A percentile compares a stretch with the other conserved stretches of the same genome.
phyloP scores from a whole-genome alignment of 2,113 vertebrate species.

The Lepus timidus region DNA sequence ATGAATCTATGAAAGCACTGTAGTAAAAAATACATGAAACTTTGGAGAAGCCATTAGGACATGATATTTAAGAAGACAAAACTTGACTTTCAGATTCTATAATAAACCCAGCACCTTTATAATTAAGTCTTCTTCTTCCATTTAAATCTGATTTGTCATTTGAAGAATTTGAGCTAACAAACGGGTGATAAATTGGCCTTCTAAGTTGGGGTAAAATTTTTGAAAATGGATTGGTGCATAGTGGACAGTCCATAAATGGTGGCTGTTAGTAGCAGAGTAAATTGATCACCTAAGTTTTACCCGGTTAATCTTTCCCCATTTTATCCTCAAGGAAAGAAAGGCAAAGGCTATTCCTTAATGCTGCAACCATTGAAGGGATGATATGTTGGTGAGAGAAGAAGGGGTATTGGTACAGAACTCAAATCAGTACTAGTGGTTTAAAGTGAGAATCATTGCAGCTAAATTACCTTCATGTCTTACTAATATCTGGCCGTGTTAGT shows the following conservation, averaged over 20 bases:
- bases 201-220: neutral
- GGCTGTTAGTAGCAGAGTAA: neutral
- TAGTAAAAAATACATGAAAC: neutral
- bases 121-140: neutral
- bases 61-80: neutral
- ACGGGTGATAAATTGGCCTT: neutral
- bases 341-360: neutral
- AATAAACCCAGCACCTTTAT: neutral
- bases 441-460: neutral
- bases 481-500: neutral
- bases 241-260: neutral
- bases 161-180: neutral
- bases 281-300: neutral
- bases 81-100: neutral
- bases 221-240: neutral
- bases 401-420: rapidly evolving
- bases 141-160: neutral
- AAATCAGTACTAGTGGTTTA: neutral
- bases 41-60: neutral
- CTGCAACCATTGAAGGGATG: neutral
- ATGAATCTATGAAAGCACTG: neutral
- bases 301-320: neutral
- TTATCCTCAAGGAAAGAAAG: neutral
- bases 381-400: neutral
- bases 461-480: rapidly evolving